Conservation (phyloP, 2,113 vertebrate genomes). For the Paraplagusia blochii region DNA sequence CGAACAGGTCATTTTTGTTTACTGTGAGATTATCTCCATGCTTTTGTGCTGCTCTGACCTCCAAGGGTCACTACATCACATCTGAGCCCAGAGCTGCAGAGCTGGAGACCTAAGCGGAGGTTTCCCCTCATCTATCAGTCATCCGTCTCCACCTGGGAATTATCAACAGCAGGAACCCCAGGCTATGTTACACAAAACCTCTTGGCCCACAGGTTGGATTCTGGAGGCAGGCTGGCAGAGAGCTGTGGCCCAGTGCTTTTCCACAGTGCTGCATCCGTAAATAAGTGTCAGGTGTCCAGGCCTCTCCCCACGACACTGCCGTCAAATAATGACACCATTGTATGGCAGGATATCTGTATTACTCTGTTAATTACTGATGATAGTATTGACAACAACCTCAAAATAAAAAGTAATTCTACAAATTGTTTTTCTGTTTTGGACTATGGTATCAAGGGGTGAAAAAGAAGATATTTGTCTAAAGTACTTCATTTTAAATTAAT, state of each 20-base stretch:
- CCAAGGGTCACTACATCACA: constrained; percentile 35
- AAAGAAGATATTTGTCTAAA: no score
- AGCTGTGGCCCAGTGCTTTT: constrained; percentile 19
- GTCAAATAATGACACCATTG: constrained; percentile 37
- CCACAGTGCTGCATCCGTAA: constrained; percentile 40
- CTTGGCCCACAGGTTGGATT: constrained; percentile 40
- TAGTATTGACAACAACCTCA: neutral
- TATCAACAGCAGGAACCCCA: constrained; percentile 61
- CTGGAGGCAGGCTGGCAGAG: constrained; percentile 44
- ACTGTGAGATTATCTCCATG: constrained; percentile 1
- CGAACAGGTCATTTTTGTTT: no score
- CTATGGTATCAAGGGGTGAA: neutral
- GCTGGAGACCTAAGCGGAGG: constrained; percentile 46
- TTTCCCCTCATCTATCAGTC: constrained; percentile 49
- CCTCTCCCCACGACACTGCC: constrained; percentile 3
- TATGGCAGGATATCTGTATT: constrained; percentile 8
- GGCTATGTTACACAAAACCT: constrained; percentile 52
- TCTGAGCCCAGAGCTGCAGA: constrained; percentile 25
- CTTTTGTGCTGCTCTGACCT: constrained; percentile 25
- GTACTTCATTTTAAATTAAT: no score
- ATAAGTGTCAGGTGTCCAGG: constrained; percentile 53
- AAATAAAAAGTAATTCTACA: neutral
- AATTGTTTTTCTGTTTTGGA: neutral
- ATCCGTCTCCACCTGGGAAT: constrained; percentile 73
- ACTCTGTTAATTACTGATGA: constrained; percentile 1